These are phyloP conservation scores for Tetramorium simillimum DNA, from an alignment of 1,140 invertebrate genomes.

Conservation along the genomic window DNA sequence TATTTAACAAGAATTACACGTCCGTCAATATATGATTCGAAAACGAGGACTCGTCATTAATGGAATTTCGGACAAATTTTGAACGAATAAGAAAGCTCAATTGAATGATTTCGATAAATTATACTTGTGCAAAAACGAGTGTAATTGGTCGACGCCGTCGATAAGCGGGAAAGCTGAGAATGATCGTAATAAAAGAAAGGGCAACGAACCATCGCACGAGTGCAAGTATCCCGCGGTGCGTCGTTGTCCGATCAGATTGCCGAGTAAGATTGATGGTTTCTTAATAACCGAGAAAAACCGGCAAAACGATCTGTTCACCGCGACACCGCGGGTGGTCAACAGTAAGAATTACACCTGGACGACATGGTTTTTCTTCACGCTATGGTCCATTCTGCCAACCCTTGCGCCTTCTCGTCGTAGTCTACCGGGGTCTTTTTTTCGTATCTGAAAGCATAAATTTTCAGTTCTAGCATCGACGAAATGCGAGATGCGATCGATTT, in stretches of 20 bases:
- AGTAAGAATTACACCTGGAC: conserved; percentile 70
- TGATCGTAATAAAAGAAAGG: conserved; percentile 35
- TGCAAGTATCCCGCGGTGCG: conserved; percentile 69
- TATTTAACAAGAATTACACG: conserved; percentile 30
- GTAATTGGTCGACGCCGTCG: neutral
- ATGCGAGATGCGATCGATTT: neutral
- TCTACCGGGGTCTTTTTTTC: neutral
- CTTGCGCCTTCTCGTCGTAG: conserved; percentile 6
- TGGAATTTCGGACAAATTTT: neutral
- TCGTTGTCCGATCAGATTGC: conserved; percentile 72
- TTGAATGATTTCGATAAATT: conserved; percentile 17
- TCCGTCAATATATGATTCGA: conserved; percentile 14
- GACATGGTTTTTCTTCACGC: conserved; percentile 77
- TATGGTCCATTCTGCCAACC: conserved; percentile 54
- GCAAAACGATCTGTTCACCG: conserved; percentile 80
- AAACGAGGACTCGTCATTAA: neutral
- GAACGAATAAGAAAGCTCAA: neutral
- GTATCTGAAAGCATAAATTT: conserved; percentile 8
- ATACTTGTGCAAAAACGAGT: neutral
- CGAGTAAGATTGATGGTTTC: conserved; percentile 83
- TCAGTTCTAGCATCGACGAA: neutral
- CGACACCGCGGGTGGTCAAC: conserved; percentile 77
- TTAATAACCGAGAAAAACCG: conserved; percentile 85
- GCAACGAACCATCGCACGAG: conserved; percentile 60
- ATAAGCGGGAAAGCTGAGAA: conserved; percentile 36